Evolutionary conservation across 2,797 vertebrate species (phyloP), one percentile per base, ranked within the genome.

Genomic region (Sebastes matsubarae): DNA sequence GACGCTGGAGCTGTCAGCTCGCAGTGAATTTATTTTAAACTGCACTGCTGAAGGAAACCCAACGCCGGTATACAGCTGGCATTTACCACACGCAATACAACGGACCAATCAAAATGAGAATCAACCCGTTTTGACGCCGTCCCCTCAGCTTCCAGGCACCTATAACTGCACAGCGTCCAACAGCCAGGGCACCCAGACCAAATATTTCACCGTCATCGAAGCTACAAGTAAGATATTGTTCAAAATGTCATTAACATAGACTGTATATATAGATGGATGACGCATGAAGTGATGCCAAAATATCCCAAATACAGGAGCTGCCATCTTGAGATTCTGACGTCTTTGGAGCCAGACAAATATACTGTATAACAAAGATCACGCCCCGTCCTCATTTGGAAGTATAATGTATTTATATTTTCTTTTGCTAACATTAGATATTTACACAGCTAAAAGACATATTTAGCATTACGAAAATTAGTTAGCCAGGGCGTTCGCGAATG

Each of bases 31-130:
- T 0, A 57, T 4, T 5, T 84, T 96, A 36, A 61, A 90, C 60
- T 95, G 95, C 88, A 82, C n/a, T 0, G 89, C 92, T 1, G 20
- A 2, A 6, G 94, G 93, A 79, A 94, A 92, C 75, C 94, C 94
- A 13, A 0, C 1, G 6, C 94, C 94, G 1, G 1, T 0, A 2
- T 95, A 94, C 82, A 55, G 0, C 5, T 95, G 94, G 95, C 1
- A 16, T 2, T 58, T 67, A 14, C 55, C 90, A 27, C 1, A 42
- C 0, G 0, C 57, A 1, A 4, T 24, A 1, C 30, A 61, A 59
- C 4, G 32, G 34, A 11, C 1, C 5, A n/a, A 25, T 3, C 3
- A 29, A n/a, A 20, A 25, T 1, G 14, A 3, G 8, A 57, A 14
- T 9, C 4, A 24, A 13, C 5, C 85, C 2, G 10, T 80, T 77